Conservation (phyloP, 2,797 vertebrate species). For the Antennarius maculatus region DNA sequence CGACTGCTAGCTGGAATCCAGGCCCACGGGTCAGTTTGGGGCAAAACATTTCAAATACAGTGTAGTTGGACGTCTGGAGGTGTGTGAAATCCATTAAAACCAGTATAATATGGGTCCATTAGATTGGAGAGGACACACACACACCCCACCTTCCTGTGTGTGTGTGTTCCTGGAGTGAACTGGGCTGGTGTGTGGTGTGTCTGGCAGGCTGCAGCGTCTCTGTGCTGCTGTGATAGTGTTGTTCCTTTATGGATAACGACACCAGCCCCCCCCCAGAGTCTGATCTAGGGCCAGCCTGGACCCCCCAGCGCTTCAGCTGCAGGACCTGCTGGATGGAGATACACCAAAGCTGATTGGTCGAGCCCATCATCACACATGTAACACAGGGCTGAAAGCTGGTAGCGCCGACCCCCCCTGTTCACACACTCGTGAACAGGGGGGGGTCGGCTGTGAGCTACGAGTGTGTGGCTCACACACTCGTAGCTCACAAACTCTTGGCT, state of each 20-base stretch:
- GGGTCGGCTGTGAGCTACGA: too few relatives aligned
- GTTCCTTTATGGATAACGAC: constrained; percentile 69
- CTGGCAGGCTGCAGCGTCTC: constrained; percentile 66
- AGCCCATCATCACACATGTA: constrained; percentile 59
- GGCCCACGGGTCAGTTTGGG: too few relatives aligned
- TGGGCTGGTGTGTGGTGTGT: constrained; percentile 47
- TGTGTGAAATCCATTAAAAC: too few relatives aligned
- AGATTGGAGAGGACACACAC: constrained; percentile 15
- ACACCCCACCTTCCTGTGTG: constrained; percentile 1
- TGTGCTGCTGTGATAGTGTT: constrained; percentile 72
- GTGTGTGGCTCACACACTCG: too few relatives aligned
- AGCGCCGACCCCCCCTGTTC: constrained; percentile 26
- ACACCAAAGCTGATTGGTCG: constrained; percentile 44
- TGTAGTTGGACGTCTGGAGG: too few relatives aligned
- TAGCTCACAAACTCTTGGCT: too few relatives aligned
- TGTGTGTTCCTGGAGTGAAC: constrained; percentile 28
- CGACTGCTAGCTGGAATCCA: too few relatives aligned
- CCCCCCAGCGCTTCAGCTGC: constrained; percentile 51
- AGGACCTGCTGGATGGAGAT: constrained; percentile 61
- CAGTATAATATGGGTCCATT: not conserved
- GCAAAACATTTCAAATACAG: too few relatives aligned
- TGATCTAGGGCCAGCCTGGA: constrained; percentile 71
- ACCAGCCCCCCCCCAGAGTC: constrained; percentile 56
- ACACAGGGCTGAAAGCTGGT: constrained; percentile 57
- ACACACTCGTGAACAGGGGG: too few relatives aligned